Evolutionary conservation across 2,888 invertebrate genomes (phyloP).

Genomic region (Nephrotoma flavescens): DNA sequence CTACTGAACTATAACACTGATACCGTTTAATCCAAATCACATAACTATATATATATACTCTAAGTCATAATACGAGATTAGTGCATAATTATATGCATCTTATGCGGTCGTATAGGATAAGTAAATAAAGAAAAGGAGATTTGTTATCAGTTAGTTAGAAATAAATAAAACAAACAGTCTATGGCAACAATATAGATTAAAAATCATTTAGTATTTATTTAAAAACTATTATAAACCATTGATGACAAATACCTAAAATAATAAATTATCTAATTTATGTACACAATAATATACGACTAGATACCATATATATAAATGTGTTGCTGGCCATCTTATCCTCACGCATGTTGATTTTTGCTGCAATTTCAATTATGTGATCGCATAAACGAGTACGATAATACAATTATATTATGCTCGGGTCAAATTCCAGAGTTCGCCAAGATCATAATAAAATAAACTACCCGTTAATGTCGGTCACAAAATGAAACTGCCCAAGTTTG

Average conservation of each 20-base stretch:
- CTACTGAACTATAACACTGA: not conserved
- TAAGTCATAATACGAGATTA: not conserved
- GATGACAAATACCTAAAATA: not conserved
- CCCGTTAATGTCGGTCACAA: constrained; percentile 37
- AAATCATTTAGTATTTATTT: not conserved
- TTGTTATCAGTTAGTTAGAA: not conserved
- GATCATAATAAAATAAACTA: constrained; percentile 15
- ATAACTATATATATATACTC: not conserved
- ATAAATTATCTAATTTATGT: not conserved
- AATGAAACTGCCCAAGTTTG: constrained; percentile 24
- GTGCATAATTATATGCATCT: not conserved
- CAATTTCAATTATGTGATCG: constrained; percentile 34
- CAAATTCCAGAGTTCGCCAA: not conserved
- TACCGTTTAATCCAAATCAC: not conserved
- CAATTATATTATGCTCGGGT: constrained; percentile 4
- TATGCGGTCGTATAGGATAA: not conserved
- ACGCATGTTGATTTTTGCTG: constrained; percentile 9
- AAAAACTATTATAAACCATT: not conserved
- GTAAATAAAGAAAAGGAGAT: not conserved
- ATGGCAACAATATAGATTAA: not conserved
- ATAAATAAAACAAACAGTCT: not conserved
- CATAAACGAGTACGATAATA: constrained; percentile 30
- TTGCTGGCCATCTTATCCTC: not conserved
- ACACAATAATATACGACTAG: no score
- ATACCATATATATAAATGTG: not conserved